Evolutionary conservation across 2,113 vertebrate species (phyloP).

Genomic region (Dunckerocampus dactyliophorus): DNA sequence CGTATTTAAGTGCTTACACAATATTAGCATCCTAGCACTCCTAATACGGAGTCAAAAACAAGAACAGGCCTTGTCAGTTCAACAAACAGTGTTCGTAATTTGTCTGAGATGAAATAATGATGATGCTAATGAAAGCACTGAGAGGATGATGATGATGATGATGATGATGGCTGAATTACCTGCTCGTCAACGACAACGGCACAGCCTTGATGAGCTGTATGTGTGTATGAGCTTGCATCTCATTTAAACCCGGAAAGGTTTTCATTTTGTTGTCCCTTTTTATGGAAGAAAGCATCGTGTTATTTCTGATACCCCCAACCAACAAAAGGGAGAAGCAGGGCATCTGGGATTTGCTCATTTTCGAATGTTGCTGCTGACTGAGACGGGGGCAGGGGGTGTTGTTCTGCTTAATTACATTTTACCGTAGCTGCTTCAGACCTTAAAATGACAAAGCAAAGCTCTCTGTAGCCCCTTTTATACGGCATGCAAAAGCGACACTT

Average conservation of each 20-base stretch:
- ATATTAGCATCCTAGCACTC: conserved; percentile 6
- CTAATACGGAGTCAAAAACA: background rate
- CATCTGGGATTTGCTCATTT: conserved; percentile 69
- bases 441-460: conserved; percentile 55
- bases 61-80: conserved; percentile 41
- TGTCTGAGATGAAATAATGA: conserved; percentile 53
- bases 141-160: conserved; percentile 31
- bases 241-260: conserved; percentile 40
- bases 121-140: conserved; percentile 21
- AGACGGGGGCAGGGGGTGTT: conserved; percentile 66
- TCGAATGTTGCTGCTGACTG: conserved; percentile 73
- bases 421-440: conserved; percentile 31
- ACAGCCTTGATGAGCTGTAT: conserved; percentile 60
- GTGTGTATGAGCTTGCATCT: conserved; percentile 59
- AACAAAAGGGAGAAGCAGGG: conserved; percentile 57
- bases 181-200: conserved; percentile 58
- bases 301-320: conserved; percentile 24
- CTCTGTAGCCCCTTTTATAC: conserved; percentile 21
- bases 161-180: conserved; percentile 63
- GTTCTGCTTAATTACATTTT: conserved; percentile 78
- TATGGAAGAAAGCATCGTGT: conserved; percentile 58
- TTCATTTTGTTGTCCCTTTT: conserved; percentile 37
- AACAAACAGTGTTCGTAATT: conserved; percentile 46
- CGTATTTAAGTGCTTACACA: conserved; percentile 11
- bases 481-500: too few species aligned